A percentile compares a stretch with the other conserved stretches of the same genome.
Evolutionary conservation across 2,797 vertebrate genomes (phyloP).

Genomic region (Clamator glandarius): DNA sequence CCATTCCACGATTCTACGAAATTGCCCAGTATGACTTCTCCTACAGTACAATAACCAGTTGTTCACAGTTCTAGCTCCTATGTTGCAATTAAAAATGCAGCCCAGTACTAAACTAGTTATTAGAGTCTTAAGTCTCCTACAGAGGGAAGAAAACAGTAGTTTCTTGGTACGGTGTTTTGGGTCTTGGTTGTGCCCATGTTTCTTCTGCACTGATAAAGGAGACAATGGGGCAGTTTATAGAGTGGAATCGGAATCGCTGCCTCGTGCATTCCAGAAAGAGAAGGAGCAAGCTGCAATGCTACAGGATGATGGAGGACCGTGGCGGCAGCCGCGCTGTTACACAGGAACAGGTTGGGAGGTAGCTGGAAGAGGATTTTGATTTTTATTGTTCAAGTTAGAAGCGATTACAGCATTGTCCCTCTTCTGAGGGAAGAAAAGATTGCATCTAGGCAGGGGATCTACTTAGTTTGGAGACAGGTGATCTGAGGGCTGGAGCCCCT

Average conservation of each 20-base stretch:
- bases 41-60: background rate
- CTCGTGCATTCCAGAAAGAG: background rate
- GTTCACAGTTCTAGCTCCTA: background rate
- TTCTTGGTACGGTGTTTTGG: background rate
- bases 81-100: background rate
- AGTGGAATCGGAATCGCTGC: background rate
- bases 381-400: background rate
- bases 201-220: background rate
- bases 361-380: background rate
- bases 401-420: background rate
- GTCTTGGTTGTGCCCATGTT: background rate
- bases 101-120: background rate
- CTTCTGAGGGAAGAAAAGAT: background rate
- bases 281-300: rapidly evolving
- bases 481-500: no score
- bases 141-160: background rate
- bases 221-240: background rate
- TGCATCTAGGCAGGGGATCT: background rate
- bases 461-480: background rate
- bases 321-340: rapidly evolving
- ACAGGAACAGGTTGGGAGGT: background rate
- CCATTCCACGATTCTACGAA: background rate
- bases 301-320: no score
- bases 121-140: background rate
- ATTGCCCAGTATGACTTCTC: background rate